Percentiles rank a stretch among this genome's conserved stretches.
Conservation (phyloP, 1,140 invertebrate genomes). For the Bactericera cockerelli region DNA sequence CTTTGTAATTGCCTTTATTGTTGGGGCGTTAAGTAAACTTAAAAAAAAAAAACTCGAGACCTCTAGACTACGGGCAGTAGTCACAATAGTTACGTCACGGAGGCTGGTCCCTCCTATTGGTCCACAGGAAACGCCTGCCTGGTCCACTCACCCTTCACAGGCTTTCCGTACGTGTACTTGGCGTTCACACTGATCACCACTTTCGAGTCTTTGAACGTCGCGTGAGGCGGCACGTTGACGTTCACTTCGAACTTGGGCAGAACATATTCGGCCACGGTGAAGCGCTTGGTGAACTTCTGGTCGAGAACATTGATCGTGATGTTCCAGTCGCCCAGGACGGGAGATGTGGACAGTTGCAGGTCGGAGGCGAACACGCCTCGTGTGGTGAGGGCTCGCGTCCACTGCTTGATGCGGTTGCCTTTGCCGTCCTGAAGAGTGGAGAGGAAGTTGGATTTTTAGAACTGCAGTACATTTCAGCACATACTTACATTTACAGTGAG, state of each 20-base stretch:
- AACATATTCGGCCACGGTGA: constrained; percentile 81
- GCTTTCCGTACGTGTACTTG: constrained; percentile 39
- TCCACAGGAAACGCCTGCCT: no score
- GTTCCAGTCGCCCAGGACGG: constrained; percentile 83
- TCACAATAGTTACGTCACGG: no score
- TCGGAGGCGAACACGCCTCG: constrained; percentile 64
- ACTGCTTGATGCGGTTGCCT: constrained; percentile 66
- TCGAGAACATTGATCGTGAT: constrained; percentile 47
- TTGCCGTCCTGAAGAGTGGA: constrained; percentile 51
- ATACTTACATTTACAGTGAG: no score
- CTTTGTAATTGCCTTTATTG: no score
- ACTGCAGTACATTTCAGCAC: constrained; percentile 31
- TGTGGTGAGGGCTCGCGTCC: constrained; percentile 46
- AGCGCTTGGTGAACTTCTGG: constrained; percentile 49
- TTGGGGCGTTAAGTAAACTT: no score
- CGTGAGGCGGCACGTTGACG: constrained; percentile 60
- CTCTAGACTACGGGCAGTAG: no score
- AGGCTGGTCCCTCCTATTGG: no score
- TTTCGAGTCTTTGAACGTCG: constrained; percentile 59
- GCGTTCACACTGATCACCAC: constrained; percentile 63
- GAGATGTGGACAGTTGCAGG: constrained; percentile 61
- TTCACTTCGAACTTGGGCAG: constrained; percentile 82
- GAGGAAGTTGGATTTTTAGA: constrained; percentile 30
- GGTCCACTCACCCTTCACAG: constrained; percentile 22
- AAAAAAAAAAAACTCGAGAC: no score